Evolutionary conservation across 2,113 vertebrate genomes (phyloP).

Genomic region (Colossoma macropomum): DNA sequence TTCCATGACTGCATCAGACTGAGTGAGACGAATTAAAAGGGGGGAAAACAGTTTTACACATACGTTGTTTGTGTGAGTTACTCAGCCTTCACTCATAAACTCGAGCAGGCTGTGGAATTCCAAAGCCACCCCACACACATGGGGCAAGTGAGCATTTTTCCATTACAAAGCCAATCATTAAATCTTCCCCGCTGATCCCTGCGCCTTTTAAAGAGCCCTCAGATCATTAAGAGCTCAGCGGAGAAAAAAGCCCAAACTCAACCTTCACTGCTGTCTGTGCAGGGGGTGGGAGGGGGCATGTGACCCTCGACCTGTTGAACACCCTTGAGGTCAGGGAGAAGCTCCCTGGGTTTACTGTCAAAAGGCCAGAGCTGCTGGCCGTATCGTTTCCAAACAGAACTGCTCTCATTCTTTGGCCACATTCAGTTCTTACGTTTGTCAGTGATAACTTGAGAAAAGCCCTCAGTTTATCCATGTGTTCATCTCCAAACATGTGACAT

Average conservation of each 20-base stretch:
- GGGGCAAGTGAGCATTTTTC: constrained; percentile 75
- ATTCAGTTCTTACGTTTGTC: neutral
- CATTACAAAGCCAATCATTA: constrained; percentile 81
- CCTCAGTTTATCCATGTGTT: too few relatives aligned
- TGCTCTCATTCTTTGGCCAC: neutral
- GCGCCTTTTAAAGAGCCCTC: constrained; percentile 68
- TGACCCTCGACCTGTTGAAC: constrained; percentile 42
- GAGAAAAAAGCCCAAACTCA: constrained; percentile 3
- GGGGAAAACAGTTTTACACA: neutral
- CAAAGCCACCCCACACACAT: constrained; percentile 53
- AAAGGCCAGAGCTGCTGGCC: neutral
- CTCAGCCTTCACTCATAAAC: constrained; percentile 50
- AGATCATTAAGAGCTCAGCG: constrained; percentile 37
- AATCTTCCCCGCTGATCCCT: constrained; percentile 74
- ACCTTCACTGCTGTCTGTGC: constrained; percentile 37
- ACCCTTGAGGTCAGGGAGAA: constrained; percentile 22
- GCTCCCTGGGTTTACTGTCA: constrained; percentile 15
- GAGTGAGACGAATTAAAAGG: neutral
- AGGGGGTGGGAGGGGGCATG: constrained; percentile 1
- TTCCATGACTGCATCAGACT: neutral
- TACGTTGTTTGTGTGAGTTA: constrained; percentile 40
- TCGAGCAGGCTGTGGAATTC: constrained; percentile 53
- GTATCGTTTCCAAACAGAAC: neutral
- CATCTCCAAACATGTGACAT: too few relatives aligned
- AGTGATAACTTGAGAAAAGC: too few relatives aligned